Base-by-base conservation (phyloP, 92 coral and sea anemone species). In the Bergia sp. region DNA sequence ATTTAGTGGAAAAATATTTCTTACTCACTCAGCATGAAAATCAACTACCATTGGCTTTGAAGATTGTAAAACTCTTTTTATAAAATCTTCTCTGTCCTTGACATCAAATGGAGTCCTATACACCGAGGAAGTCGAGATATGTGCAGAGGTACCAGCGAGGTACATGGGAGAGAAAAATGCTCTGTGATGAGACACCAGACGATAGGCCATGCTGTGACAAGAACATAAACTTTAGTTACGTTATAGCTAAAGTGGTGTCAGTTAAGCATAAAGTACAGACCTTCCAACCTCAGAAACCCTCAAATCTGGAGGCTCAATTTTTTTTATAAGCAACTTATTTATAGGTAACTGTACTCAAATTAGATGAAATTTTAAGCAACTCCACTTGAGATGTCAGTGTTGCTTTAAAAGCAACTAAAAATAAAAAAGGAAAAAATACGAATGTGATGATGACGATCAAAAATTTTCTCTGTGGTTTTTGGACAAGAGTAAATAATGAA, bases 21-120 rank as follows among this genome's bases (percentile, higher is more conserved):
- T 20, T 13, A 85, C 95, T 85, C 91, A 97, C 99, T 89, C 88
- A 45, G 99, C 99, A 93, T 97, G 97, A 82, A 97, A 97, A 90
- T 97, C 99, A 81, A 97, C 99, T 77, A 97, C 86, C n/a, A 92
- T 92, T 73, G 99, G 99, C 65, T 94, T 97, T 45, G 93, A 43
- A 20, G 99, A 90, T 82, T 94, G 76, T 76, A 97, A 80, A n/a
- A 97, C 99, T 91, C 92, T 95, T 75, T 92, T 91, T 40, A 87
- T 73, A 85, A 97, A 97, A 73, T 97, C 99, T 23, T 93, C 94
- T 79, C 88, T 91, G 65, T 94, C 93, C 57, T 94, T 94, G 72
- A 97, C 95, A 73, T 97, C 96, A 92, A 92, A 97, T 15, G 96
- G 94, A 53, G 80, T 85, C 78, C 98, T 90, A 72, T 67, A 84